A percentile compares a stretch with the other conserved stretches of the same genome.
Evolutionary conservation across 1,140 invertebrate genomes (phyloP).

Genomic region (Caenorhabditis elegans): DNA sequence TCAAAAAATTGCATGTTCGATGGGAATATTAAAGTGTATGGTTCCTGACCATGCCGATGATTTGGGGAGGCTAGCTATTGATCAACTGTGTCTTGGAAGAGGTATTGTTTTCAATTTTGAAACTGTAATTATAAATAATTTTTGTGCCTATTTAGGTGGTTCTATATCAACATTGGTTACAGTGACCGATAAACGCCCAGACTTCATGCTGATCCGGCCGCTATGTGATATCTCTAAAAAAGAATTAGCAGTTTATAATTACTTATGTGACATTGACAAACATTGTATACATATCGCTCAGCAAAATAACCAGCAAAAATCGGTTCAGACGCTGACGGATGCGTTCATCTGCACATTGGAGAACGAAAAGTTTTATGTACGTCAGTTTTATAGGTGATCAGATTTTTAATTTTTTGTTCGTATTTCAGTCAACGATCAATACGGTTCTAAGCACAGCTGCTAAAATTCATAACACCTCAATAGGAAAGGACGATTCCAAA

Average conservation of each 20-base stretch:
- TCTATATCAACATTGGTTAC: background rate
- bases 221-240: background rate
- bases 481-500: background rate
- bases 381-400: background rate
- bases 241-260: background rate
- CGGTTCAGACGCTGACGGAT: background rate
- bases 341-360: background rate
- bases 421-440: background rate
- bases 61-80: slow-evolving; percentile 31
- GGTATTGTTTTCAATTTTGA: background rate
- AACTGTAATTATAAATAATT: too few species aligned
- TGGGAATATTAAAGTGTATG: slow-evolving; percentile 40
- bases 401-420: background rate
- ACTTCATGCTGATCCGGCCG: background rate
- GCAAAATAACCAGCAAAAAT: background rate
- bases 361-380: slow-evolving; percentile 5
- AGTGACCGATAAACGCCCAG: background rate
- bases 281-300: background rate
- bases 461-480: background rate
- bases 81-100: slow-evolving; percentile 6
- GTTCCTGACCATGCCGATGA: slow-evolving; percentile 30
- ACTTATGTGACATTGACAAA: background rate
- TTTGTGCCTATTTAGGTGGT: background rate
- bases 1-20: background rate
- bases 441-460: background rate